A percentile compares a stretch with the other conserved stretches of the same genome.
These are phyloP conservation scores for Drosophila nebulosa DNA, from an alignment of 1,140 invertebrate species.

Conservation along the genomic window DNA sequence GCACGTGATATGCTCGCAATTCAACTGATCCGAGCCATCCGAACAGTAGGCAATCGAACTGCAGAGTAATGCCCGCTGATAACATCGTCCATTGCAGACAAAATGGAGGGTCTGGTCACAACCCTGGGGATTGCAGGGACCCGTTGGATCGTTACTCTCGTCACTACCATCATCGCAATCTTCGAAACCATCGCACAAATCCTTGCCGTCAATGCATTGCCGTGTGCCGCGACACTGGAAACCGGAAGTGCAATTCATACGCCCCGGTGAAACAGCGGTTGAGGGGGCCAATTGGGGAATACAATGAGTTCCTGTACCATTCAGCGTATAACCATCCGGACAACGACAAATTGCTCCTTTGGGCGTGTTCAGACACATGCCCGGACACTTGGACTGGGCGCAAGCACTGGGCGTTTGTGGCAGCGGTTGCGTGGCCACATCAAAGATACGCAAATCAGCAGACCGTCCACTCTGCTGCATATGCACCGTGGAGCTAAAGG, in stretches of 20 bases:
- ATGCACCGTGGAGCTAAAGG: constrained; percentile 60
- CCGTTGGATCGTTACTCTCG: constrained; percentile 84
- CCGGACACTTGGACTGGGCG: constrained; percentile 69
- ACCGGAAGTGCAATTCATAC: constrained; percentile 59
- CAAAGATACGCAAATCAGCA: constrained; percentile 64
- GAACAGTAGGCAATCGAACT: constrained; percentile 86
- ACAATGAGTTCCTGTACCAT: constrained; percentile 71
- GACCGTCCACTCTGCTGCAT: constrained; percentile 47
- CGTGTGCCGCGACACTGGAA: constrained; percentile 51
- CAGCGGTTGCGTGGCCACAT: constrained; percentile 49
- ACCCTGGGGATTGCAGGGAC: constrained; percentile 65
- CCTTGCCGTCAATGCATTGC: constrained; percentile 82
- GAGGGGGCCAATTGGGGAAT: constrained; percentile 52
- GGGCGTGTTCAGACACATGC: constrained; percentile 73
- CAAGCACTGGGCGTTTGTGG: constrained; percentile 54
- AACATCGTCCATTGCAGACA: constrained; percentile 84
- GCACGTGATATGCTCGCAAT: constrained; percentile 83
- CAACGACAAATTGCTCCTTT: constrained; percentile 74
- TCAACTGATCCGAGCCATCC: constrained; percentile 84
- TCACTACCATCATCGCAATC: constrained; percentile 94
- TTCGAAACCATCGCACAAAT: constrained; percentile 89
- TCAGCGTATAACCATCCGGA: constrained; percentile 67
- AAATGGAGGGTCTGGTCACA: constrained; percentile 77
- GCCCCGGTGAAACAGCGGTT: constrained; percentile 6
- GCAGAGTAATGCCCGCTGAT: constrained; percentile 85